Base-by-base conservation (phyloP, 1,140 invertebrate species). In the Zeugodacus cucurbitae region DNA sequence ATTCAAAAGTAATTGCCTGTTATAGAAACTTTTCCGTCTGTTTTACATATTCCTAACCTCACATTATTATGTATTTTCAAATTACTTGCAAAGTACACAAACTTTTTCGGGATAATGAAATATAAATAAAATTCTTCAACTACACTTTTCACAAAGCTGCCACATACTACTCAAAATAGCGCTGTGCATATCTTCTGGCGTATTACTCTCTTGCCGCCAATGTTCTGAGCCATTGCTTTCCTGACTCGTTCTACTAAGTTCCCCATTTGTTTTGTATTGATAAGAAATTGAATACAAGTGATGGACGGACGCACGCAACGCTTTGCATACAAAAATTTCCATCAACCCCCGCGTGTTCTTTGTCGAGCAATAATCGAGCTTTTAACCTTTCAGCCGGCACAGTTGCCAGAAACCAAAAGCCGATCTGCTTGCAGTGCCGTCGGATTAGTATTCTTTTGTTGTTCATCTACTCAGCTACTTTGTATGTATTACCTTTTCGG, bases 211-310 rank as follows among this genome's bases (percentile, higher is more conserved):
- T 82, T 41, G 44, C 74, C 37, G 1, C 14, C 48, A 17, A 54
- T 17, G 48, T 48, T 48, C 3, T 0, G 3, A 48, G 2, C 48
- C 14, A 11, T 54, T 54, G 11, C 48, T 54, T 20, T 41, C n/a
- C 26, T n/a, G 22, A 82, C 6, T 82, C n/a, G 22, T 37, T 48
- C 29, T 26, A 37, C 74, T 22, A 82, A 29, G 29, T 29, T 41
- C 41, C 5, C 44, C 41, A 82, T 82, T 82, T 82, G 41, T 87
- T 67, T 87, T 87, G 62, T 70, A 87, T 87, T 87, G 62, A 32
- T 87, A 70, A 67, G 59, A 87, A 87, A 87, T 87, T 87, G 62
- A 87, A 87, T 87, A 62, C 67, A 67, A 64, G 34, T 48, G 57
- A 87, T 87, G 26, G 86, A 87, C 62, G 11, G 62, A 44, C 41